Percentiles rank a stretch among this genome's conserved stretches.
These are phyloP conservation scores for Dinothrombium tinctorium DNA, from an alignment of 1,140 invertebrate genomes.

Conservation along the genomic window DNA sequence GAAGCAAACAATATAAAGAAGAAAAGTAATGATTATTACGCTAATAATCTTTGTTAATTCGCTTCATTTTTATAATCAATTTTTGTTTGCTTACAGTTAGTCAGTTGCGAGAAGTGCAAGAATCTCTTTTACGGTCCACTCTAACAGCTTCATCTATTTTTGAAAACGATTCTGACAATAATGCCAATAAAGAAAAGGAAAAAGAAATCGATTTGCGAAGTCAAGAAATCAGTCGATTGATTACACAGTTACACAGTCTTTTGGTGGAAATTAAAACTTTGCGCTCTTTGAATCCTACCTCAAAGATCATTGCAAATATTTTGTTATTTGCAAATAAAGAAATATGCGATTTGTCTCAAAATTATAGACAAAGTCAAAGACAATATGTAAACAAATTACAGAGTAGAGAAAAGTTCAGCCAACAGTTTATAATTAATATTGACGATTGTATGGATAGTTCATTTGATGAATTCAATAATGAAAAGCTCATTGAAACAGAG, in stretches of 20 bases:
- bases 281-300: background rate
- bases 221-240: conserved; percentile 7
- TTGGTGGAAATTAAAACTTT: conserved; percentile 6
- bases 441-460: conserved; percentile 5
- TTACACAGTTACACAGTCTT: conserved; percentile 7
- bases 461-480: conserved; percentile 4
- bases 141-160: conserved; percentile 7
- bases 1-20: conserved; percentile 7
- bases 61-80: background rate
- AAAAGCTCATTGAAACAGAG: background rate
- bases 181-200: conserved; percentile 1
- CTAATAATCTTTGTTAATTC: background rate
- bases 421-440: background rate
- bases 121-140: background rate
- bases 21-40: conserved; percentile 4
- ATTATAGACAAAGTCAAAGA: conserved; percentile 7
- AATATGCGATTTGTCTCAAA: conserved; percentile 1
- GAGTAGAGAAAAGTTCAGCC: conserved; percentile 3
- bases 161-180: conserved; percentile 2
- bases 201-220: conserved; percentile 7
- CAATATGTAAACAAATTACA: conserved; percentile 3
- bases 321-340: conserved; percentile 7
- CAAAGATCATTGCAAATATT: conserved; percentile 6
- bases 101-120: background rate
- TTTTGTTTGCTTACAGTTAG: background rate